Evolutionary conservation across 2,113 vertebrate genomes (phyloP).

Genomic region (Trematocara variabile): DNA sequence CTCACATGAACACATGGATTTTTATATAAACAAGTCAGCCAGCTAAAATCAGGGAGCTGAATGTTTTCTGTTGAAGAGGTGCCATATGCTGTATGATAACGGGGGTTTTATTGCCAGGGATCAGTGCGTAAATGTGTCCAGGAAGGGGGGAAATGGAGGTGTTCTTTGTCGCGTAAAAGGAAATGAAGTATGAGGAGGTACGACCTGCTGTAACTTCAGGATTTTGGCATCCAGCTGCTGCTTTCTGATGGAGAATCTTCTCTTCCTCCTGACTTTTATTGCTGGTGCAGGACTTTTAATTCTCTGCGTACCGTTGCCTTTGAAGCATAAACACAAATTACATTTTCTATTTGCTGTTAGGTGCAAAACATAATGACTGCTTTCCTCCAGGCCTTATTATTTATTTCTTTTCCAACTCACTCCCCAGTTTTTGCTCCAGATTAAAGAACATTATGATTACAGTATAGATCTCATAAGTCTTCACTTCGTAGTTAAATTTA

Average conservation of each 20-base stretch:
- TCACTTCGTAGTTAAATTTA: neutral
- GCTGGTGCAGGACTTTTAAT: neutral
- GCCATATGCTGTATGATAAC: fast-evolving
- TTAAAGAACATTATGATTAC: neutral
- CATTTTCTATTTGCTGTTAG: neutral
- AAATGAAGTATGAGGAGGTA: neutral
- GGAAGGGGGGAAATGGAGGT: neutral
- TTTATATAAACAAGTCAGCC: neutral
- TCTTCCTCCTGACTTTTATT: neutral
- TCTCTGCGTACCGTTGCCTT: neutral
- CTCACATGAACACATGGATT: neutral
- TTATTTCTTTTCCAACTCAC: neutral
- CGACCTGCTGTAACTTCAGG: neutral
- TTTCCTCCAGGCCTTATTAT: neutral
- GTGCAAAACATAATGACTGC: neutral
- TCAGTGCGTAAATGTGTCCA: neutral
- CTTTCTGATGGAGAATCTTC: neutral
- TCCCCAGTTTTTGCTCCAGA: neutral
- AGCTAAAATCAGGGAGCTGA: neutral
- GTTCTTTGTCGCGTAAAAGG: neutral
- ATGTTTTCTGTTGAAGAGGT: neutral
- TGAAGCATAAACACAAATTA: neutral
- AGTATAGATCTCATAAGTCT: neutral
- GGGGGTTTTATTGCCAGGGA: neutral
- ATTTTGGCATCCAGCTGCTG: neutral